phyloP scores from a whole-genome alignment of 2,113 vertebrate species.

The Xiphorhynchus elegans region DNA sequence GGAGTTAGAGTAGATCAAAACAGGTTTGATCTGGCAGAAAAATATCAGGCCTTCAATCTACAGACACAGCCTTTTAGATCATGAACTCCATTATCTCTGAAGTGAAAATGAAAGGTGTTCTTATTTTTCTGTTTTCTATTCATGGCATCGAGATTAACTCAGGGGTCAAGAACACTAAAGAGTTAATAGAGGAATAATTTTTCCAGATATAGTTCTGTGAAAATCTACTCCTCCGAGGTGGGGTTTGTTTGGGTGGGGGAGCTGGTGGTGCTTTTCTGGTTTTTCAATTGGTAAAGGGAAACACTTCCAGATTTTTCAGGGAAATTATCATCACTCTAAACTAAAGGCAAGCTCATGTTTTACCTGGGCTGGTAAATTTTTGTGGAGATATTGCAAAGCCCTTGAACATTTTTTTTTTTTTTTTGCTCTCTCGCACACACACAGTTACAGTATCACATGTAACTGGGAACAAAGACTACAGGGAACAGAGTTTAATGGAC shows the following conservation, averaged over 20 bases:
- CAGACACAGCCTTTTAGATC: not conserved
- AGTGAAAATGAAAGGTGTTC: not conserved
- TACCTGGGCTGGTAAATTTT: constrained; percentile 3
- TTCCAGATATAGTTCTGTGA: not conserved
- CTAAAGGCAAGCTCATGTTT: not conserved
- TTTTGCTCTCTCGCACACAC: not conserved
- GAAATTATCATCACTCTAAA: not conserved
- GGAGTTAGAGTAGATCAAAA: not conserved
- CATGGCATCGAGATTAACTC: not conserved
- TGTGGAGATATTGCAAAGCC: not conserved
- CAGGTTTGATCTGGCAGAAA: not conserved
- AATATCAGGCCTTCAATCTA: not conserved
- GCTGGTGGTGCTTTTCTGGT: not conserved
- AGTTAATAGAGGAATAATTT: not conserved
- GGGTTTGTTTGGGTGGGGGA: not conserved
- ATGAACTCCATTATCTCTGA: not conserved
- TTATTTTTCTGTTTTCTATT: not conserved
- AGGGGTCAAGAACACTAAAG: not conserved
- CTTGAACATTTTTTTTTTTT: constrained; percentile 53
- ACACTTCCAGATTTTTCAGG: not conserved
- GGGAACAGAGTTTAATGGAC: constrained; percentile 89
- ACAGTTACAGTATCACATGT: constrained; percentile 70
- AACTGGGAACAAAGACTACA: constrained; percentile 85
- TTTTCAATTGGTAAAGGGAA: not conserved
- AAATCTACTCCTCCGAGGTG: not conserved